phyloP scores from a whole-genome alignment of 2,797 vertebrate species.

The Pipistrellus nathusii region DNA sequence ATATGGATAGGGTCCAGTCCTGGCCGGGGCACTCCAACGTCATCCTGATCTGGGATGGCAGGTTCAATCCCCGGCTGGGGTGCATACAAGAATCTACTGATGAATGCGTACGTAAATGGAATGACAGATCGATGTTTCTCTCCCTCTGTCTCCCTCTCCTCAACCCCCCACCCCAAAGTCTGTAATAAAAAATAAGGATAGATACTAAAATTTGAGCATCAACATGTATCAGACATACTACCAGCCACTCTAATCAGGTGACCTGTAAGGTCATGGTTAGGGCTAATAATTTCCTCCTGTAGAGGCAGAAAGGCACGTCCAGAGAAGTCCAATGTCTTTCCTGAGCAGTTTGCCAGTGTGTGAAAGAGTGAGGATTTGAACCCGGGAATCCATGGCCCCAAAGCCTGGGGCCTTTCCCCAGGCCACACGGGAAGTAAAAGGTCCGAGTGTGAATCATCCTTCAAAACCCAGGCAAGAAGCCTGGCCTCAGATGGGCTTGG shows the following conservation, averaged over 20 bases:
- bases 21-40: background rate
- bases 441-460: background rate
- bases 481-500: background rate
- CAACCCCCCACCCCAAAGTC: rapidly evolving
- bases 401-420: background rate
- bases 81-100: background rate
- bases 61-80: background rate
- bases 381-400: background rate
- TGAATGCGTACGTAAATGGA: background rate
- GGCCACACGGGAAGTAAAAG: background rate
- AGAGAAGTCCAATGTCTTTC: background rate
- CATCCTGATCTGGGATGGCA: background rate
- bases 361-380: background rate
- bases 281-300: background rate
- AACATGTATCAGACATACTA: rapidly evolving
- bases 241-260: background rate
- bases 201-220: background rate
- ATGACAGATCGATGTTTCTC: background rate
- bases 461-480: background rate
- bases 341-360: background rate
- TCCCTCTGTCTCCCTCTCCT: background rate
- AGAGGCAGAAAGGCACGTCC: background rate
- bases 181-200: background rate
- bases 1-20: too few relatives aligned
- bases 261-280: background rate